phyloP scores from a whole-genome alignment of 2,113 vertebrate species.

The Sinocyclocheilus anshuiensis region DNA sequence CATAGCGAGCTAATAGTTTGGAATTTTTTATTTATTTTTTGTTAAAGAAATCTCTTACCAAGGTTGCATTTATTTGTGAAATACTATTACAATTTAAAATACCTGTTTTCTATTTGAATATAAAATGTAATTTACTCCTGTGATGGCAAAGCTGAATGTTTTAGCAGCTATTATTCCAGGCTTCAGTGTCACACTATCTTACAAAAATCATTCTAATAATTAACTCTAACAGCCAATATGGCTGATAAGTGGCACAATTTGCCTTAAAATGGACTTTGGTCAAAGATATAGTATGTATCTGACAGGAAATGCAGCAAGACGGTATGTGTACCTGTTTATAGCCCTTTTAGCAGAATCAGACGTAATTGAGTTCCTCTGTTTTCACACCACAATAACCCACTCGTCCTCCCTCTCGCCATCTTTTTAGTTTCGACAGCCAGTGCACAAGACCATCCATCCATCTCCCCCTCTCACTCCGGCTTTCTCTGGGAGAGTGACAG shows the following conservation, averaged over 20 bases:
- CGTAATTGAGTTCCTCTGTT: slow-evolving; percentile 19
- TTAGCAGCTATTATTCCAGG: background rate
- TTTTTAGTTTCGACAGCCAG: slow-evolving; percentile 21
- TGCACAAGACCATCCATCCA: slow-evolving; percentile 50
- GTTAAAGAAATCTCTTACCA: background rate
- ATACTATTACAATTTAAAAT: background rate
- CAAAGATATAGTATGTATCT: background rate
- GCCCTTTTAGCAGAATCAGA: slow-evolving; percentile 42
- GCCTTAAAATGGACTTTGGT: background rate
- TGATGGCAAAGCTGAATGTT: background rate
- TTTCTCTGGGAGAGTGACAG: slow-evolving; percentile 56
- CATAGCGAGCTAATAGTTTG: background rate
- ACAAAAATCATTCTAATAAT: background rate
- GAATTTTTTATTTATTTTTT: background rate
- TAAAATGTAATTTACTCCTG: background rate
- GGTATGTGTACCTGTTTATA: slow-evolving; percentile 1
- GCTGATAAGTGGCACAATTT: background rate
- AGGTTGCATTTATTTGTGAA: background rate
- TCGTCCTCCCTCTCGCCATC: background rate
- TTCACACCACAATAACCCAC: background rate
- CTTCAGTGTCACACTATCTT: background rate
- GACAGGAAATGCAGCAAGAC: background rate
- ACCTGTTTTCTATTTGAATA: background rate
- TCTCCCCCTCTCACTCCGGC: slow-evolving; percentile 55
- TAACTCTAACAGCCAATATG: background rate